phyloP scores from a whole-genome alignment of 2,113 vertebrate genomes.

The Cyanoderma ruficeps region DNA sequence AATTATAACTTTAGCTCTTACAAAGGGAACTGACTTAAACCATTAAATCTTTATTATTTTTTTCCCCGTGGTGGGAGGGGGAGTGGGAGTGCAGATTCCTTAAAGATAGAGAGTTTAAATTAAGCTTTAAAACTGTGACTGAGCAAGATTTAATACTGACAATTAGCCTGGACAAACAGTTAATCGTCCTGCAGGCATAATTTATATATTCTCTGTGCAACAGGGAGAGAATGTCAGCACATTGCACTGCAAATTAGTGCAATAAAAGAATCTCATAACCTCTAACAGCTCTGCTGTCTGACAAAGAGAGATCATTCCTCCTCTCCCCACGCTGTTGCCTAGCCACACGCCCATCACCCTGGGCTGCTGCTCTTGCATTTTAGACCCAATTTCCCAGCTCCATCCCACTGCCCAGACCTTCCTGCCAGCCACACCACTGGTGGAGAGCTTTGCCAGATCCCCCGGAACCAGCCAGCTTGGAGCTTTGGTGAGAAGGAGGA shows the following conservation, averaged over 20 bases:
- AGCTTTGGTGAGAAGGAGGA: background rate
- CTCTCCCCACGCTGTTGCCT: constrained; percentile 55
- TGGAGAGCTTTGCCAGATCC: background rate
- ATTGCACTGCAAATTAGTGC: constrained; percentile 47
- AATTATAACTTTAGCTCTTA: constrained; percentile 53
- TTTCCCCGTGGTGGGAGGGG: constrained; percentile 18
- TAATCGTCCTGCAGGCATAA: constrained; percentile 68
- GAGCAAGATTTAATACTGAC: constrained; percentile 74
- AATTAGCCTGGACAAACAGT: constrained; percentile 76
- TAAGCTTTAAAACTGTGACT: constrained; percentile 76
- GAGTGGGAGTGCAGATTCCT: constrained; percentile 65
- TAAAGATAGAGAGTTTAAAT: constrained; percentile 77
- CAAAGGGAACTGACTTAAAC: constrained; percentile 55
- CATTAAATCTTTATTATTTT: constrained; percentile 69
- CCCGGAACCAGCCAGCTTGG: background rate
- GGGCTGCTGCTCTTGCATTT: background rate
- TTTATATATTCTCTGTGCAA: constrained; percentile 66
- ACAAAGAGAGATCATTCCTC: constrained; percentile 69
- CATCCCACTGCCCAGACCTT: background rate
- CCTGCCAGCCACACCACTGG: background rate
- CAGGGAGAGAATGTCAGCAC: constrained; percentile 44
- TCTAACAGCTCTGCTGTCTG: constrained; percentile 51
- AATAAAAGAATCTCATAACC: constrained; percentile 58
- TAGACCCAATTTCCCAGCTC: background rate
- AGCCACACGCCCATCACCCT: constrained; percentile 38